phyloP scores from a whole-genome alignment of 1,140 invertebrate genomes.

The Drosophila ohnishii region DNA sequence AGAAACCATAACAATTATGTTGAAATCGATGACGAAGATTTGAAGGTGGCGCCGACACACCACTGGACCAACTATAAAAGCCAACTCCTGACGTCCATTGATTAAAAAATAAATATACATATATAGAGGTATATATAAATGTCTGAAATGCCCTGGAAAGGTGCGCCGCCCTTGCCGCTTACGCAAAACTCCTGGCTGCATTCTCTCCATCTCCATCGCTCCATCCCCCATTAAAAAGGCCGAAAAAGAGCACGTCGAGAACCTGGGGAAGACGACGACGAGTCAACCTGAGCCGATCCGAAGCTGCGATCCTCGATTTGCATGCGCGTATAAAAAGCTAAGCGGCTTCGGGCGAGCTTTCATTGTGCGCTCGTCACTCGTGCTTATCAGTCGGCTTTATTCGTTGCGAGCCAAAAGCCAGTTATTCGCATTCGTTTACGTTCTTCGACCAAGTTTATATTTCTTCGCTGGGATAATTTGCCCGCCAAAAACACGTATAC shows the following conservation, averaged over 20 bases:
- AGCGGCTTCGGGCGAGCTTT: conserved; percentile 49
- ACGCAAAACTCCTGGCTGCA: conserved; percentile 40
- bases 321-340: conserved; percentile 69
- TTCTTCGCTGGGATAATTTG: conserved; percentile 11
- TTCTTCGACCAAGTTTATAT: conserved; percentile 1
- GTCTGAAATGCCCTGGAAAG: conserved; percentile 5
- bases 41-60: conserved; percentile 12
- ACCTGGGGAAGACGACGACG: conserved; percentile 33
- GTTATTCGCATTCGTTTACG: conserved; percentile 18
- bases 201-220: conserved; percentile 29
- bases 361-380: conserved; percentile 57
- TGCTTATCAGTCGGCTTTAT: conserved; percentile 60
- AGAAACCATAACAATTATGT: conserved; percentile 29
- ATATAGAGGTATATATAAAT: not conserved
- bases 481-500: conserved; percentile 70
- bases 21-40: conserved; percentile 36
- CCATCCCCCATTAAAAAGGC: conserved; percentile 34
- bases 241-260: conserved; percentile 30
- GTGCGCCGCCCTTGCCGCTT: conserved; percentile 35
- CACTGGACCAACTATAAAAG: conserved; percentile 28
- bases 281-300: conserved; percentile 34
- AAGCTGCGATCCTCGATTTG: conserved; percentile 45
- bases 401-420: conserved; percentile 17
- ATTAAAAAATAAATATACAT: conserved; percentile 17
- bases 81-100: conserved; percentile 49